Evolutionary conservation across 2,113 vertebrate species (phyloP).

Genomic region (Thunnus thynnus): DNA sequence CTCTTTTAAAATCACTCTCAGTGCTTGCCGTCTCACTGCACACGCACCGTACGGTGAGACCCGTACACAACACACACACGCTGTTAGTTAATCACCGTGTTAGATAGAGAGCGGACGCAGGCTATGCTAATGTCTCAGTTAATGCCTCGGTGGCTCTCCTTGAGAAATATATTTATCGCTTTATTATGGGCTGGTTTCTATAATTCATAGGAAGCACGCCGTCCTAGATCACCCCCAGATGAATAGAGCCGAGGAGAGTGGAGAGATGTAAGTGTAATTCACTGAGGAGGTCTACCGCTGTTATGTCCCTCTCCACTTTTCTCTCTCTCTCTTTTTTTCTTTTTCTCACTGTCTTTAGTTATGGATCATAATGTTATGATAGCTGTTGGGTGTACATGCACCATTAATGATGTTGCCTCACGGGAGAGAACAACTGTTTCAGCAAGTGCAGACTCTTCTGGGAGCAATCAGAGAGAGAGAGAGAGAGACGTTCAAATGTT

Average conservation of each 20-base stretch:
- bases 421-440: constrained; percentile 59
- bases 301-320: constrained; percentile 25
- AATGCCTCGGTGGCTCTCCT: constrained; percentile 72
- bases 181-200: constrained; percentile 75
- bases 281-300: constrained; percentile 50
- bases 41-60: background rate
- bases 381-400: constrained; percentile 55
- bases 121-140: constrained; percentile 74
- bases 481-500: constrained; percentile 17
- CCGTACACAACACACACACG: constrained; percentile 44
- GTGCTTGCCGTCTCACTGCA: background rate
- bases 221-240: constrained; percentile 69
- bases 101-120: constrained; percentile 57
- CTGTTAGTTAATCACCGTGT: constrained; percentile 70
- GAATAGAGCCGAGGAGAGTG: constrained; percentile 60
- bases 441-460: constrained; percentile 37
- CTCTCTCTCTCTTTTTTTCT: constrained; percentile 2
- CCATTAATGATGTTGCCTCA: constrained; percentile 65
- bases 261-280: constrained; percentile 63
- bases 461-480: constrained; percentile 51
- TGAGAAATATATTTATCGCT: constrained; percentile 79
- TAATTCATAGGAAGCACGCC: constrained; percentile 68
- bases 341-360: constrained; percentile 47
- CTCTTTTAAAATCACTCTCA: background rate
- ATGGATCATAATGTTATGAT: constrained; percentile 66